These are phyloP conservation scores for Myotis davidii DNA, from an alignment of 2,113 vertebrate species.

Conservation along the genomic window DNA sequence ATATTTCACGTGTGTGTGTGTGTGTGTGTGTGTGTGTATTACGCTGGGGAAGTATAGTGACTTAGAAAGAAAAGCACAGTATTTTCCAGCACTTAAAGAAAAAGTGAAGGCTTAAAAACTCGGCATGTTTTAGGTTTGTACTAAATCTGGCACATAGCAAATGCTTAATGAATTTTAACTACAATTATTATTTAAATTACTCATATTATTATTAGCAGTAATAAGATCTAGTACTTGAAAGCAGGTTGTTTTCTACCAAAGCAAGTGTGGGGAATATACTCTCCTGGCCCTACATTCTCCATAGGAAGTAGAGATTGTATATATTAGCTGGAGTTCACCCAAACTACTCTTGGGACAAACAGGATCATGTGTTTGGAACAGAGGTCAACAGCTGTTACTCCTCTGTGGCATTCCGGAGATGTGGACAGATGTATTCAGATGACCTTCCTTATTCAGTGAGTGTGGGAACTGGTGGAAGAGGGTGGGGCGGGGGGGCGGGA, in stretches of 20 bases:
- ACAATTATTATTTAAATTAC: neutral
- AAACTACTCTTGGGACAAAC: constrained; percentile 71
- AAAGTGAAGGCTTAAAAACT: constrained; percentile 41
- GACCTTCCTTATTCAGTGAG: constrained; percentile 70
- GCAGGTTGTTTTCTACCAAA: neutral
- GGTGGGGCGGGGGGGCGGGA: neutral
- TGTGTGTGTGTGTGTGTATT: neutral
- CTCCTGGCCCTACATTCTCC: neutral
- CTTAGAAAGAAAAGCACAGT: neutral
- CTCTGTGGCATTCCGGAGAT: constrained; percentile 71
- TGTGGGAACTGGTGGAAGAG: constrained; percentile 74
- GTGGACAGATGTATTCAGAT: constrained; percentile 76
- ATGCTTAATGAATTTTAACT: neutral
- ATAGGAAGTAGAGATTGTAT: constrained; percentile 53
- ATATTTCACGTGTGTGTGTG: neutral
- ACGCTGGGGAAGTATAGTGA: neutral
- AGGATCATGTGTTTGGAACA: constrained; percentile 69
- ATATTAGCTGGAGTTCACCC: constrained; percentile 60
- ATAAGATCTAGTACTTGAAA: neutral
- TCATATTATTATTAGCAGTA: neutral
- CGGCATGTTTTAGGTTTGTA: neutral
- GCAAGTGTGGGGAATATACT: neutral
- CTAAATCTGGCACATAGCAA: neutral
- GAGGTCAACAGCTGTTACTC: constrained; percentile 79
- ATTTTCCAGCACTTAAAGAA: constrained; percentile 37